Conservation (phyloP, 2,797 vertebrate genomes). For the Gobionotothen gibberifrons region DNA sequence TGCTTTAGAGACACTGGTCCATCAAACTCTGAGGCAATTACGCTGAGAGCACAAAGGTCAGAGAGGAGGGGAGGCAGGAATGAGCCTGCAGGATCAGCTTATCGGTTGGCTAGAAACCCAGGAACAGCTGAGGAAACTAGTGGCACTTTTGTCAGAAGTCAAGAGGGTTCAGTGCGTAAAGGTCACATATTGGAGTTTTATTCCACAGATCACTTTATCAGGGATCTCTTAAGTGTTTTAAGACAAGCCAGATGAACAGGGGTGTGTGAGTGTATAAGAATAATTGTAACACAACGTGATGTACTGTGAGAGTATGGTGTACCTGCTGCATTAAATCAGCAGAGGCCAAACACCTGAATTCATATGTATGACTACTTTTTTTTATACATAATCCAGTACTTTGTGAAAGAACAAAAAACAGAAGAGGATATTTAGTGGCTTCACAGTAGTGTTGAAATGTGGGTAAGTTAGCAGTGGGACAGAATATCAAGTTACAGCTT, state of each 20-base stretch:
- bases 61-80: conserved; percentile 46
- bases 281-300: conserved; percentile 45
- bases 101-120: conserved; percentile 59
- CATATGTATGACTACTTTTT: conserved; percentile 18
- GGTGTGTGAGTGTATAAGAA: conserved; percentile 49
- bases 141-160: conserved; percentile 58
- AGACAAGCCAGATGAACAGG: conserved; percentile 25
- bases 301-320: conserved; percentile 20
- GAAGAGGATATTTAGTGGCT: conserved; percentile 9
- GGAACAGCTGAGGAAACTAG: conserved; percentile 78
- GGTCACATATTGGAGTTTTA: conserved; percentile 69
- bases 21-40: conserved; percentile 78
- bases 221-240: conserved; percentile 57
- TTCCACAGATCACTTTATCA: conserved; percentile 71
- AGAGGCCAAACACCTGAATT: conserved; percentile 14
- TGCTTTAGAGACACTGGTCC: conserved; percentile 73
- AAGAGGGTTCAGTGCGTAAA: conserved; percentile 64
- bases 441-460: conserved; percentile 32
- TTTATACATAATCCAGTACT: conserved; percentile 13
- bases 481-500: conserved; percentile 59
- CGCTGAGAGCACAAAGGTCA: conserved; percentile 72
- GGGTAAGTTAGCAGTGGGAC: conserved; percentile 26
- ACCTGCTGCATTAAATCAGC: conserved; percentile 42
- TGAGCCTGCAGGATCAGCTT: conserved; percentile 69
- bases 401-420: conserved; percentile 20